Conservation (phyloP, 2,113 vertebrate species). For the Cyanoramphus novaezelandiae region DNA sequence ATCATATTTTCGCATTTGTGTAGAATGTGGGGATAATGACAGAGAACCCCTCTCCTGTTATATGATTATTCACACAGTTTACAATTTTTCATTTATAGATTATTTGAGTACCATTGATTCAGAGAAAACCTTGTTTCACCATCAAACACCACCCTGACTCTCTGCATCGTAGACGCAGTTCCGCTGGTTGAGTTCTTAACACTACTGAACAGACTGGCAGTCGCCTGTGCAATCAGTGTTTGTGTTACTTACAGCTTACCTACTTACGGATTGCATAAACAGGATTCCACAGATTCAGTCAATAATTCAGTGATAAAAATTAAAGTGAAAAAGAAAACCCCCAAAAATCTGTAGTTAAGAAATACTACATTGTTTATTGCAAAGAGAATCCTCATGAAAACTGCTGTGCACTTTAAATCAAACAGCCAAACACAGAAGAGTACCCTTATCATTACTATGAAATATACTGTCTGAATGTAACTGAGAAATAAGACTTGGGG, state of each 20-base stretch:
- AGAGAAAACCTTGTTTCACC: no score
- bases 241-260: not conserved
- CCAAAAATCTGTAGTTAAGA: not conserved
- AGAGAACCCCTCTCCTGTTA: not conserved
- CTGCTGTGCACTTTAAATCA: not conserved
- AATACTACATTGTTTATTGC: not conserved
- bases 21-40: not conserved
- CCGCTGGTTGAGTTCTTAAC: not conserved
- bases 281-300: not conserved
- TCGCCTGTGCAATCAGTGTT: fast-evolving
- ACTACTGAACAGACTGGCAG: not conserved
- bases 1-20: not conserved
- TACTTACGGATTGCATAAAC: not conserved
- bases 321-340: not conserved
- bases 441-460: not conserved
- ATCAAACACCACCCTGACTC: not conserved
- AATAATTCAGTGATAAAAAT: not conserved
- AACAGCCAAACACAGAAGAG: not conserved
- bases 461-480: not conserved
- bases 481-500: not conserved
- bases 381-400: not conserved
- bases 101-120: not conserved
- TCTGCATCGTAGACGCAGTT: not conserved
- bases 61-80: not conserved
- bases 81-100: not conserved